Evolutionary conservation across 2,113 vertebrate genomes (phyloP).

Genomic region (Furnarius figulus): DNA sequence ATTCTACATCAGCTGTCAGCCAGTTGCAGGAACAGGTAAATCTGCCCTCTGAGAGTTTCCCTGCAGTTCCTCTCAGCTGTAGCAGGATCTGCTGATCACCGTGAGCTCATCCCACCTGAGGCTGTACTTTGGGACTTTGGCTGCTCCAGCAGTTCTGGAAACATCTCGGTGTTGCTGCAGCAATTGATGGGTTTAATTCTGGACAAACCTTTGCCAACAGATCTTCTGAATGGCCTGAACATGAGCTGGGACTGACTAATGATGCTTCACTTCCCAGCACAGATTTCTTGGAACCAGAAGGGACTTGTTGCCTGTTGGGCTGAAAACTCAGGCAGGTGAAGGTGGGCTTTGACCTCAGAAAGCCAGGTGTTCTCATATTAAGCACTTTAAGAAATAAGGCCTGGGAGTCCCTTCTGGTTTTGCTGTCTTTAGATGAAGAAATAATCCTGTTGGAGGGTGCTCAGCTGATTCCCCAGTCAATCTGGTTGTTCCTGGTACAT

Average conservation of each 20-base stretch:
- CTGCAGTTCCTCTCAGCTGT: not conserved
- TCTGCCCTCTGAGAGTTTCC: not conserved
- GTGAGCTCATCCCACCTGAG: not conserved
- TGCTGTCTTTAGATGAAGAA: not conserved
- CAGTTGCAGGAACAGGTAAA: not conserved
- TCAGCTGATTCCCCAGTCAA: not conserved
- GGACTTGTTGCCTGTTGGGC: not conserved
- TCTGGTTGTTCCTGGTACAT: not conserved
- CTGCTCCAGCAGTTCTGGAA: not conserved
- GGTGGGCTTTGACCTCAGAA: not conserved
- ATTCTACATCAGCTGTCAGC: not conserved
- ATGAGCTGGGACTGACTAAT: not conserved
- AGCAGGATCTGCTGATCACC: accelerated
- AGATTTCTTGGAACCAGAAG: not conserved
- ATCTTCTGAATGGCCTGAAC: not conserved
- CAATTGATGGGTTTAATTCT: not conserved
- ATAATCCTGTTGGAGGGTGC: not conserved
- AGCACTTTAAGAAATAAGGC: not conserved
- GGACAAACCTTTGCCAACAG: not conserved
- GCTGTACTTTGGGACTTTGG: not conserved
- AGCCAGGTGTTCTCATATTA: not conserved
- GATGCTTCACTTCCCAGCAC: not conserved
- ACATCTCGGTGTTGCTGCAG: not conserved
- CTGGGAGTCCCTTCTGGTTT: not conserved
- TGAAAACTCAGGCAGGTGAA: not conserved